Evolutionary conservation across 23 tunicate species (phyloP).

Genomic region (Aplidium turbinatum): DNA sequence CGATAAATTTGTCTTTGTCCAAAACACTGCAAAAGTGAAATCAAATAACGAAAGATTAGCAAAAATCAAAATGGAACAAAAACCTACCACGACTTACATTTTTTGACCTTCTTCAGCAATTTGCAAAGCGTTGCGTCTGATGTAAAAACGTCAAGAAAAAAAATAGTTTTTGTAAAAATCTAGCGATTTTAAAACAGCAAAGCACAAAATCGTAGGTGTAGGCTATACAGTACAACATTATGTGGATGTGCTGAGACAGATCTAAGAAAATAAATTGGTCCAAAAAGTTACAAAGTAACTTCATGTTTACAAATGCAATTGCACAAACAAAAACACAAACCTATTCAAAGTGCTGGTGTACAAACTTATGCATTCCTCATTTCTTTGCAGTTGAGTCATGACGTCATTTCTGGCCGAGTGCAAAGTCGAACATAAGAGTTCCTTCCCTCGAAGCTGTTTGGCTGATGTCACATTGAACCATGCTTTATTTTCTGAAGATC

Average conservation of each 20-base stretch:
- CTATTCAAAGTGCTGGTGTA: conserved; percentile 14
- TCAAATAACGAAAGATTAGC: no score
- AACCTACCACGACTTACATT: no score
- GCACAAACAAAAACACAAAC: conserved; percentile 6
- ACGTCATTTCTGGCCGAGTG: conserved; percentile 34
- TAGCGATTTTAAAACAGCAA: no score
- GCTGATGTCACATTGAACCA: conserved; percentile 28
- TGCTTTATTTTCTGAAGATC: not conserved
- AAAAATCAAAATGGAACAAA: no score
- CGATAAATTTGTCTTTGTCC: conserved; percentile 23
- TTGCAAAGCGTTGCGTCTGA: no score
- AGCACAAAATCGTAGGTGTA: no score
- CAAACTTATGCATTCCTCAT: conserved; percentile 8
- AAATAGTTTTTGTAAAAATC: not conserved
- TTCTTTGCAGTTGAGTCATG: not conserved
- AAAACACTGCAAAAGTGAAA: conserved; percentile 12
- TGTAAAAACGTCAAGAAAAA: no score
- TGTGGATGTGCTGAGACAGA: no score
- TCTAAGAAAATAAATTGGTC: no score
- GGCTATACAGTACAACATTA: no score
- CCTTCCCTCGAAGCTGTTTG: conserved; percentile 22
- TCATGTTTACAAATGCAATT: not conserved
- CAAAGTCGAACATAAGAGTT: conserved; percentile 11
- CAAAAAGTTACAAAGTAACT: not conserved
- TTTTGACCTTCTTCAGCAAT: no score